Evolutionary conservation across 92 coral and sea anemone species (phyloP).

Genomic region (Parazoanthus darwini): DNA sequence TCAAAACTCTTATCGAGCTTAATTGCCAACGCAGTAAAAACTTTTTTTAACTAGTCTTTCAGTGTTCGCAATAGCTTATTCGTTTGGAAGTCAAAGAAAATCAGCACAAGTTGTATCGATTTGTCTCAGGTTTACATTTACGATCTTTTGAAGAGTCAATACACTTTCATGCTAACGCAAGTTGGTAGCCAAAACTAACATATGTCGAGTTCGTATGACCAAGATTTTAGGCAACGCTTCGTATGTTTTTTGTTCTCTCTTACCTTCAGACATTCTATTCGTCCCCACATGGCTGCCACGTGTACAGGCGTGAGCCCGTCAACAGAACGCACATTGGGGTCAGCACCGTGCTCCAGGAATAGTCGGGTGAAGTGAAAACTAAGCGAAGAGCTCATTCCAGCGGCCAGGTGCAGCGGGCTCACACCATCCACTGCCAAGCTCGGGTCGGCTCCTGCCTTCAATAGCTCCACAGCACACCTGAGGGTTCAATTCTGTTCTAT

Average conservation of each 20-base stretch:
- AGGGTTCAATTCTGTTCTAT: not conserved
- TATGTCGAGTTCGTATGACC: not conserved
- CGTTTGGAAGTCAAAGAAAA: no score
- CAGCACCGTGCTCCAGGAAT: constrained; percentile 75
- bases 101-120: no score
- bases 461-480: constrained; percentile 63
- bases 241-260: not conserved
- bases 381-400: constrained; percentile 81
- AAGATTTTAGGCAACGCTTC: no score
- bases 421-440: constrained; percentile 74
- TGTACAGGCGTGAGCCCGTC: constrained; percentile 98
- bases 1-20: no score
- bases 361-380: constrained; percentile 78
- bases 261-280: constrained; percentile 79
- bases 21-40: no score
- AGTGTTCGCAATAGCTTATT: no score
- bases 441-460: constrained; percentile 83
- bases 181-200: not conserved
- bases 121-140: not conserved
- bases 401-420: constrained; percentile 81
- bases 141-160: not conserved
- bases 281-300: constrained; percentile 95
- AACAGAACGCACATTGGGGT: constrained; percentile 79
- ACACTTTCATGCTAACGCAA: not conserved
- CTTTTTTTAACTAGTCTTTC: no score